Evolutionary conservation across 2,797 vertebrate genomes (phyloP).

Genomic region (Novumbra hubbsi): DNA sequence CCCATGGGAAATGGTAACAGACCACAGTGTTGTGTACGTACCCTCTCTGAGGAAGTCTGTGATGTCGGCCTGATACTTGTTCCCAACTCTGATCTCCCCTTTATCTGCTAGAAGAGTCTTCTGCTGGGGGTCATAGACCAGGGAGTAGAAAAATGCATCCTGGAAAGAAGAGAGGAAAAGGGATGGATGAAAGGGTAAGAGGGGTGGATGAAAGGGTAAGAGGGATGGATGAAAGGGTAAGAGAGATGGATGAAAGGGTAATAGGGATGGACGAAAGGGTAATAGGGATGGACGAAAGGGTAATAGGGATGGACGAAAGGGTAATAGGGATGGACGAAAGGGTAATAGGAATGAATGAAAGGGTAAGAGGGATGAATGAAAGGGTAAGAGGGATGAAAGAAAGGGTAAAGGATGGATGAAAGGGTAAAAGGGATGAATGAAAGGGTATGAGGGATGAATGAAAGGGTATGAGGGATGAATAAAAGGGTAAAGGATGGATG

Average conservation of each 20-base stretch:
- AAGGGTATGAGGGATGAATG: neutral
- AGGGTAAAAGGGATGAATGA: neutral
- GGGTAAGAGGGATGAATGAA: slow-evolving; percentile 20
- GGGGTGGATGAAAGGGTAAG: slow-evolving; percentile 18
- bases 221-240: slow-evolving; percentile 16
- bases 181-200: slow-evolving; percentile 34
- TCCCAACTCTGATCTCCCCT: slow-evolving; percentile 96
- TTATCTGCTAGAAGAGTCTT: slow-evolving; percentile 97
- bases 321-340: slow-evolving; percentile 18
- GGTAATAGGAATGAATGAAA: slow-evolving; percentile 32
- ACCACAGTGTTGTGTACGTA: slow-evolving; percentile 44
- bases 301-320: neutral
- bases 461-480: slow-evolving; percentile 19
- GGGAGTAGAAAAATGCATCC: slow-evolving; percentile 98
- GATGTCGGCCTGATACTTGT: slow-evolving; percentile 97
- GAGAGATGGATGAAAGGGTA: neutral
- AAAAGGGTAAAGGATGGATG: slow-evolving; percentile 38
- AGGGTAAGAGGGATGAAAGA: slow-evolving; percentile 4
- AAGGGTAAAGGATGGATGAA: slow-evolving; percentile 2
- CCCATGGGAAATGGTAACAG: neutral
- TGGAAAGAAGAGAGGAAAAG: slow-evolving; percentile 51
- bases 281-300: slow-evolving; percentile 17
- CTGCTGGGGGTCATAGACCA: slow-evolving; percentile 97
- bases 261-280: slow-evolving; percentile 4
- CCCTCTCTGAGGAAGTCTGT: slow-evolving; percentile 93